Conservation (phyloP, 2,797 vertebrate species). For the Hapalemur alaotrensis region DNA sequence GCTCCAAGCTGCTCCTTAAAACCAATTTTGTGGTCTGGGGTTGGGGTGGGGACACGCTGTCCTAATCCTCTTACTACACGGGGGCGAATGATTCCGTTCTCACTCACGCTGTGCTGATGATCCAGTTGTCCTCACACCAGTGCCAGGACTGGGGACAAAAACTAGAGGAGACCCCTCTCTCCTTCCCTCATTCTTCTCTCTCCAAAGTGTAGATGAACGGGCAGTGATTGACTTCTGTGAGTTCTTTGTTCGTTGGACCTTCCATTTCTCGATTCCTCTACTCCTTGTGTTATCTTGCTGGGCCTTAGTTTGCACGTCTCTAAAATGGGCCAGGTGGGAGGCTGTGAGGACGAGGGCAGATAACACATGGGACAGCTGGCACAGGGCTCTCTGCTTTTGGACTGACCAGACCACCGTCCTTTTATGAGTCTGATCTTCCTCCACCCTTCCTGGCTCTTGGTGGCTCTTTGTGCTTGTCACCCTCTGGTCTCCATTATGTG, state of each 20-base stretch:
- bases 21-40: background rate
- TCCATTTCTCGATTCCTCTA: background rate
- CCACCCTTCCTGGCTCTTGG: background rate
- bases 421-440: background rate
- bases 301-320: background rate
- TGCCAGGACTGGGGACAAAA: background rate
- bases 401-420: background rate
- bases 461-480: background rate
- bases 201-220: background rate
- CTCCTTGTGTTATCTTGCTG: rapidly evolving
- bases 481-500: background rate
- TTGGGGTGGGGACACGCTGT: rapidly evolving
- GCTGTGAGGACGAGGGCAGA: background rate
- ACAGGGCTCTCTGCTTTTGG: background rate
- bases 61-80: rapidly evolving
- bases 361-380: rapidly evolving
- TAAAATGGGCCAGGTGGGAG: background rate
- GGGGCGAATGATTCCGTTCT: background rate
- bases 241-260: background rate
- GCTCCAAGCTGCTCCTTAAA: background rate
- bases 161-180: background rate
- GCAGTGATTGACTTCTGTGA: background rate
- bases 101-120: rapidly evolving
- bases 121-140: background rate
- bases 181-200: background rate